Percentiles rank a stretch among this genome's conserved stretches.
Conservation (phyloP, 2,888 invertebrate species). For the Macaria notata region DNA sequence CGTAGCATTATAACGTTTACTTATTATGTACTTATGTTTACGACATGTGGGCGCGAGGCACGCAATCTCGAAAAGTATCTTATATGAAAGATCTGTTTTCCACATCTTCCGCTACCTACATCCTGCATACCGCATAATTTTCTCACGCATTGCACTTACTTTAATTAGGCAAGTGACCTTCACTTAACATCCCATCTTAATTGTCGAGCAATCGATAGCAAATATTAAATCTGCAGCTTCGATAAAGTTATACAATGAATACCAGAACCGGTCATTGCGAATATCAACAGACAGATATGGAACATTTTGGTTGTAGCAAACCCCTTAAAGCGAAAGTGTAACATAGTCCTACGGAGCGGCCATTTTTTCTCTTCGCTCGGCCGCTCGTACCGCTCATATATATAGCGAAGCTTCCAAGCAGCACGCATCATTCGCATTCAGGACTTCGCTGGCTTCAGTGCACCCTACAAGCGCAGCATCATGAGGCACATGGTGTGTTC, state of each 20-base stretch:
- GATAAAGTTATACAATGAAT: conserved; percentile 41
- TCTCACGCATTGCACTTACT: conserved; percentile 4
- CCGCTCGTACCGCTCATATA: conserved; percentile 74
- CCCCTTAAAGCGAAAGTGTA: conserved; percentile 81
- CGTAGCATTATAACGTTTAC: conserved; percentile 8
- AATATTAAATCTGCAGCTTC: conserved; percentile 37
- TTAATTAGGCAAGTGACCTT: conserved; percentile 18
- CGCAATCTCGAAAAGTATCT: conserved; percentile 6
- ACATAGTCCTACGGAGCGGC: conserved; percentile 72
- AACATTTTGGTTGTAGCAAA: conserved; percentile 63
- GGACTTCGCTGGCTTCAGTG: conserved; percentile 81
- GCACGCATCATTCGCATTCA: conserved; percentile 82
- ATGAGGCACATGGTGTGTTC: conserved; percentile 81
- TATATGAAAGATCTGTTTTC: not conserved
- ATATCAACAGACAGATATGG: conserved; percentile 58
- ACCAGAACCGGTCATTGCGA: conserved; percentile 47
- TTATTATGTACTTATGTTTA: conserved; percentile 8
- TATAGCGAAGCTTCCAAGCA: conserved; percentile 68
- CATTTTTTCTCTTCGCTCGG: conserved; percentile 77
- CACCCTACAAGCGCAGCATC: conserved; percentile 77
- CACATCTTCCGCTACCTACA: not conserved
- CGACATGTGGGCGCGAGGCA: conserved; percentile 1
- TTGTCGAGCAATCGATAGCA: conserved; percentile 20
- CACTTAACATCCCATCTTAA: conserved; percentile 10
- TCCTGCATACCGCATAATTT: not conserved